These are phyloP conservation scores for Actinostola sp. DNA, from an alignment of 92 coral and sea anemone genomes.

Conservation along the genomic window DNA sequence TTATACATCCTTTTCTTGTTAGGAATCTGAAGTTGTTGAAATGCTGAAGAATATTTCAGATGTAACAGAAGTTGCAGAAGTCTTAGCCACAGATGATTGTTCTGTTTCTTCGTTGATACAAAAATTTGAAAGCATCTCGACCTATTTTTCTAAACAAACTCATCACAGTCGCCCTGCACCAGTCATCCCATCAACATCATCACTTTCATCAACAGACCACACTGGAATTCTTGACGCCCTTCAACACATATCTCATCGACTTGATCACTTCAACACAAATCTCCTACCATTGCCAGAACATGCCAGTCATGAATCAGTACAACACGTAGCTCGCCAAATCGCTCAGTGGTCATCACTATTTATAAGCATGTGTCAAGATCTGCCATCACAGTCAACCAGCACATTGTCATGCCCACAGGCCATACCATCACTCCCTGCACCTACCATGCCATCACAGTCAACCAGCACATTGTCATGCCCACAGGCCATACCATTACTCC, in stretches of 20 bases:
- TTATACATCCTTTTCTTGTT: too few species aligned
- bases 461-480: too few species aligned
- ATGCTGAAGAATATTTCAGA: neutral
- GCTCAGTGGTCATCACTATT: conserved; percentile 7
- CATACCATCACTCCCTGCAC: too few species aligned
- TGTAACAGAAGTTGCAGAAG: neutral
- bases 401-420: too few species aligned
- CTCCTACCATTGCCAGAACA: neutral
- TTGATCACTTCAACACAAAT: neutral
- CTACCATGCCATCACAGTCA: too few species aligned
- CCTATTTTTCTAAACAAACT: neutral
- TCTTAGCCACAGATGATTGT: neutral
- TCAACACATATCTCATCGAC: neutral
- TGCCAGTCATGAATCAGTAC: neutral
- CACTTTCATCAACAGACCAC: neutral
- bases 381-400: neutral
- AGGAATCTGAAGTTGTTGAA: neutral
- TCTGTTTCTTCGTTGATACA: neutral
- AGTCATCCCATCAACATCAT: neutral
- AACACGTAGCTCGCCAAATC: conserved; percentile 4
- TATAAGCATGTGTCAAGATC: neutral
- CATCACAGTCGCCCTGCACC: neutral
- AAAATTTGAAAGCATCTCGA: neutral
- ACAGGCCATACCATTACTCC: too few species aligned
- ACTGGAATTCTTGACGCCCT: neutral